Conservation (phyloP, 1,140 invertebrate genomes). For the Saxidomus purpurata region DNA sequence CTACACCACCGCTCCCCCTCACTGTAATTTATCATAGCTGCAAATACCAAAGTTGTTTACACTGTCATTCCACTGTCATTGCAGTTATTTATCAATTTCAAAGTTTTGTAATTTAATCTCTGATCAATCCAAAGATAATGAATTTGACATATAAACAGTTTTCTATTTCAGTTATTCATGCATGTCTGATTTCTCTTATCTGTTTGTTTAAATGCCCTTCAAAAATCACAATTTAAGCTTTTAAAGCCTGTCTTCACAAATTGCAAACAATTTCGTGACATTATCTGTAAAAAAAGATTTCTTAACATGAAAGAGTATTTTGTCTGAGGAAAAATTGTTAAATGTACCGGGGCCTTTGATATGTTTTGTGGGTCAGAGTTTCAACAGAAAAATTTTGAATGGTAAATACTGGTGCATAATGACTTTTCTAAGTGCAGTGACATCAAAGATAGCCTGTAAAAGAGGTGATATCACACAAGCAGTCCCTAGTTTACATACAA, state of each 20-base stretch:
- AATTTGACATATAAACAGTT: constrained; percentile 19
- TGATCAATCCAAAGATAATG: not conserved
- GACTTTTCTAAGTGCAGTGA: not conserved
- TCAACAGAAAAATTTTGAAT: not conserved
- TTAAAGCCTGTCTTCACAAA: not conserved
- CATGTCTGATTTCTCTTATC: constrained; percentile 6
- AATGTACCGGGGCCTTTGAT: not conserved
- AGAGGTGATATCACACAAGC: not conserved
- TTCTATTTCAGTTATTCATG: not conserved
- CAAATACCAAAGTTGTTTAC: not conserved
- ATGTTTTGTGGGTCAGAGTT: constrained; percentile 11
- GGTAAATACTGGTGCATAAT: not conserved
- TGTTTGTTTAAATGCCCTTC: not conserved
- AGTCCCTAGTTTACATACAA: not conserved
- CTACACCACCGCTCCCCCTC: too few species aligned
- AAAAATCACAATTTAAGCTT: not conserved
- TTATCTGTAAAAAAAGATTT: not conserved
- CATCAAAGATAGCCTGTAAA: not conserved
- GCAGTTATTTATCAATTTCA: constrained; percentile 2
- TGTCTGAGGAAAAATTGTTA: not conserved
- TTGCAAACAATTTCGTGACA: constrained; percentile 18
- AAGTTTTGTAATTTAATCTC: not conserved
- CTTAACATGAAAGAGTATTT: not conserved
- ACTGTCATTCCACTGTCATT: not conserved
- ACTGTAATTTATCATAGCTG: too few species aligned